Evolutionary conservation across 1,140 invertebrate species (phyloP), one percentile per base, ranked within the genome.

Genomic region (Orussus abietinus): DNA sequence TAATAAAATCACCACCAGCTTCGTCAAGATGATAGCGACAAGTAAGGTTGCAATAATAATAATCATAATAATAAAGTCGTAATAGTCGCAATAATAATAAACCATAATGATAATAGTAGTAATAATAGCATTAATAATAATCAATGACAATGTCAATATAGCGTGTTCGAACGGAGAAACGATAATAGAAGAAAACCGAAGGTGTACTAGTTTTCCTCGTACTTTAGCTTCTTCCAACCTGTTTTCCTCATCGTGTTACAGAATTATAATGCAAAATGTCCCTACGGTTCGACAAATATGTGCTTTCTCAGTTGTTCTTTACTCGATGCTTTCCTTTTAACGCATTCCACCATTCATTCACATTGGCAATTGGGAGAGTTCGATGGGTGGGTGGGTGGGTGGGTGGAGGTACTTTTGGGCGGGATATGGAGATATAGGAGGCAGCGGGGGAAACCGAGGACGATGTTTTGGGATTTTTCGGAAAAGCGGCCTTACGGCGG

Each of bases 191-290:
- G n/a, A n/a, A n/a, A 42, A 42, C 15, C 41, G 33, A 4, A 15
- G 10, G 13, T 13, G 26, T 30, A 25, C 22, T 5, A 20, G 18
- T 25, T 3, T 38, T 9, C 26, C n/a, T 38, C 28, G 22, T 38
- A 39, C 26, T 5, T 18, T 15, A 5, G 26, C 17, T 39, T 21
- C 28, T 14, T 39, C 1, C 11, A 14, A 49, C 37, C 43, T 44
- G 28, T 31, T 38, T 38, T 35, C 5, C n/a, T 37, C 20, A 9
- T 11, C 55, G 61, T 69, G 60, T 68, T 66, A 68, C 63, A 66
- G 64, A 68, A 71, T 71, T 66, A n/a, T n/a, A 67, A 68, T 66
- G 66, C 60, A 69, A 71, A 62, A 62, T 71, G 67, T 69, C 62
- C 64, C 68, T 69, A 64, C 66, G 59, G 58, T 69, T 60, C 66